Evolutionary conservation across 2,113 vertebrate genomes (phyloP).

Genomic region (Carassius auratus): DNA sequence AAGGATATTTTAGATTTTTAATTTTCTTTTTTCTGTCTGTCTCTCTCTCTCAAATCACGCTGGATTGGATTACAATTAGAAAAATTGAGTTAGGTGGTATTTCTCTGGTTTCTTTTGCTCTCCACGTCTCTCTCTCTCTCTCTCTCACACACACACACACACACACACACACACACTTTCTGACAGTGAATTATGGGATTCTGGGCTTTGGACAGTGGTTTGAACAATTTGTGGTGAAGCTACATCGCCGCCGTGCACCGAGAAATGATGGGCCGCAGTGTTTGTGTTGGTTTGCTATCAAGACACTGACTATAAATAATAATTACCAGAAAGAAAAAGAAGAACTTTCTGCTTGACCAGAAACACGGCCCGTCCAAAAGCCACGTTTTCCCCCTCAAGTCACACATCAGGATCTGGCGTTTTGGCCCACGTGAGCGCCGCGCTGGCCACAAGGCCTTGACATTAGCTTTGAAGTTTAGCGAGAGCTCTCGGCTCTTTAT

Average conservation of each 20-base stretch:
- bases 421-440: conserved; percentile 64
- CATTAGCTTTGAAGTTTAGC: conserved; percentile 57
- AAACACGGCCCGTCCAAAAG: conserved; percentile 72
- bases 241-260: conserved; percentile 73
- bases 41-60: background rate
- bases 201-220: conserved; percentile 79
- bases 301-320: conserved; percentile 80
- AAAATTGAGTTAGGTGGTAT: background rate
- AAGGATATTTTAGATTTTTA: background rate
- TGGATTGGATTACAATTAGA: background rate
- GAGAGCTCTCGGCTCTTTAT: conserved; percentile 38
- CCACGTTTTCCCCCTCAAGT: conserved; percentile 75
- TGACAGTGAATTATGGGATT: conserved; percentile 81
- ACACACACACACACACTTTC: conserved; percentile 60
- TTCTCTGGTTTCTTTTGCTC: conserved; percentile 56
- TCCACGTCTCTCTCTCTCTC: conserved; percentile 13
- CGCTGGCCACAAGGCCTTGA: conserved; percentile 18
- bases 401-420: conserved; percentile 69
- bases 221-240: conserved; percentile 79
- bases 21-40: conserved; percentile 44
- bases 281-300: conserved; percentile 83
- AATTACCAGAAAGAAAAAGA: conserved; percentile 70
- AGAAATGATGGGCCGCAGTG: conserved; percentile 78
- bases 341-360: conserved; percentile 72
- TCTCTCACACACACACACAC: conserved; percentile 53